phyloP scores from a whole-genome alignment of 2,113 vertebrate genomes.

The Brachirus orientalis region DNA sequence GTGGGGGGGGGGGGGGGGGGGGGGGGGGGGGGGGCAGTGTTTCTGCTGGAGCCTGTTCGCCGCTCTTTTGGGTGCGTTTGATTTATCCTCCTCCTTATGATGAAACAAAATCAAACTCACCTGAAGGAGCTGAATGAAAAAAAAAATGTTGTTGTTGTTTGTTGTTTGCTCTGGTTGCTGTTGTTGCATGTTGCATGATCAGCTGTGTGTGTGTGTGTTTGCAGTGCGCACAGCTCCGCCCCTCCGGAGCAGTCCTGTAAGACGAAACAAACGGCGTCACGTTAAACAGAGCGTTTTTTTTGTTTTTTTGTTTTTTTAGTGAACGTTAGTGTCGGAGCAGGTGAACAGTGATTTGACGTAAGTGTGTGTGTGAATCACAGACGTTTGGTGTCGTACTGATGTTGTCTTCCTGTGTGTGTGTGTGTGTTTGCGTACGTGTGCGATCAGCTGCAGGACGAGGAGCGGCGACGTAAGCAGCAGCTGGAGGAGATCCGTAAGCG shows the following conservation, averaged over 20 bases:
- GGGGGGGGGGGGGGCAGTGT: not conserved
- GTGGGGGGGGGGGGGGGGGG: not conserved
- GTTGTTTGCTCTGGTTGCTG: constrained; percentile 17
- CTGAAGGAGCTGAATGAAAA: constrained; percentile 14
- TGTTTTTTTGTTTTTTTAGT: no score
- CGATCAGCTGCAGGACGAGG: constrained; percentile 96
- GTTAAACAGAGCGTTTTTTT: constrained; percentile 16
- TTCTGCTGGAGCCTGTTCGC: no score
- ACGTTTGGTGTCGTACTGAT: not conserved
- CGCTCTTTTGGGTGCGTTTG: constrained; percentile 31
- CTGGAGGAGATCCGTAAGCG: constrained; percentile 94
- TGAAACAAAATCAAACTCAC: constrained; percentile 22
- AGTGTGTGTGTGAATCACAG: not conserved
- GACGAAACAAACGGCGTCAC: constrained; percentile 28
- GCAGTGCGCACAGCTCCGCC: constrained; percentile 62
- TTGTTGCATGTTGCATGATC: constrained; percentile 66
- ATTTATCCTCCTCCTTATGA: constrained; percentile 8
- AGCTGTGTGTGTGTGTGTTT: constrained; percentile 46
- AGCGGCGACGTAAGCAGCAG: constrained; percentile 93
- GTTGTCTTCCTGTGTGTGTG: constrained; percentile 15
- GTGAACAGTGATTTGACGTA: not conserved
- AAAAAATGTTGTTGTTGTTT: constrained; percentile 1
- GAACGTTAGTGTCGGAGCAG: constrained; percentile 12
- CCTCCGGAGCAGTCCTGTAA: constrained; percentile 51
- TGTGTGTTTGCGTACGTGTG: constrained; percentile 23